Conservation (phyloP, 1,140 invertebrate species). For the Sminthurides bifidus region DNA sequence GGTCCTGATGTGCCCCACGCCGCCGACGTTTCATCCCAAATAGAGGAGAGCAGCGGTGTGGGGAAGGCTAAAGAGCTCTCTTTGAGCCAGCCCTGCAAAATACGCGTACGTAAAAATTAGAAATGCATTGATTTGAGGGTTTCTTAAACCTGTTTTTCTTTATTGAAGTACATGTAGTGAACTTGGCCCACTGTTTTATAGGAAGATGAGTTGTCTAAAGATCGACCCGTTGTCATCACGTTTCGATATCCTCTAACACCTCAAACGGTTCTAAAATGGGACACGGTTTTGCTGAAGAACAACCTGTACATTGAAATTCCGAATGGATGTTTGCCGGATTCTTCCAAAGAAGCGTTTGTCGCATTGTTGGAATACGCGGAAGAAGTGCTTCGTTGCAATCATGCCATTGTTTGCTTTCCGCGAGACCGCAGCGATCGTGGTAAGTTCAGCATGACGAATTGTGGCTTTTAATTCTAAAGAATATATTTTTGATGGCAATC, state of each 20-base stretch:
- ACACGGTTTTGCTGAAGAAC: slow-evolving; percentile 64
- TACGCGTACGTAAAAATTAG: slow-evolving; percentile 42
- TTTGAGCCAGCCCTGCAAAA: slow-evolving; percentile 38
- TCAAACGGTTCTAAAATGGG: slow-evolving; percentile 58
- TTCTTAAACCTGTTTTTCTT: background rate
- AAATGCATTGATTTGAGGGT: too few species aligned
- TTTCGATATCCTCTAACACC: slow-evolving; percentile 68
- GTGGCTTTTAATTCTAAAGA: background rate
- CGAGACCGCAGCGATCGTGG: slow-evolving; percentile 71
- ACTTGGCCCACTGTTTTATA: background rate
- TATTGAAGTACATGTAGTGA: background rate
- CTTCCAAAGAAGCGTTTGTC: slow-evolving; percentile 85
- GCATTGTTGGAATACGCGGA: slow-evolving; percentile 89
- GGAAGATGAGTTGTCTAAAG: slow-evolving; percentile 15
- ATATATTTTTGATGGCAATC: background rate
- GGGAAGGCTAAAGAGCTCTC: slow-evolving; percentile 45
- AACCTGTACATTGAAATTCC: slow-evolving; percentile 79
- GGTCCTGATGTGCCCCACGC: slow-evolving; percentile 84
- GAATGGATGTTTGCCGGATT: slow-evolving; percentile 64
- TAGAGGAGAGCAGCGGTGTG: slow-evolving; percentile 67
- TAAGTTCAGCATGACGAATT: slow-evolving; percentile 33
- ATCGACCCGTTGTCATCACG: slow-evolving; percentile 47
- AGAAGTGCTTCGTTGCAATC: slow-evolving; percentile 69
- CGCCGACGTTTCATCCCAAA: slow-evolving; percentile 50
- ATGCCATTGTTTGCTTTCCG: slow-evolving; percentile 68